A percentile compares a stretch with the other conserved stretches of the same genome.
These are phyloP conservation scores for Epicauta chinensis DNA, from an alignment of 1,140 invertebrate genomes.

Conservation along the genomic window DNA sequence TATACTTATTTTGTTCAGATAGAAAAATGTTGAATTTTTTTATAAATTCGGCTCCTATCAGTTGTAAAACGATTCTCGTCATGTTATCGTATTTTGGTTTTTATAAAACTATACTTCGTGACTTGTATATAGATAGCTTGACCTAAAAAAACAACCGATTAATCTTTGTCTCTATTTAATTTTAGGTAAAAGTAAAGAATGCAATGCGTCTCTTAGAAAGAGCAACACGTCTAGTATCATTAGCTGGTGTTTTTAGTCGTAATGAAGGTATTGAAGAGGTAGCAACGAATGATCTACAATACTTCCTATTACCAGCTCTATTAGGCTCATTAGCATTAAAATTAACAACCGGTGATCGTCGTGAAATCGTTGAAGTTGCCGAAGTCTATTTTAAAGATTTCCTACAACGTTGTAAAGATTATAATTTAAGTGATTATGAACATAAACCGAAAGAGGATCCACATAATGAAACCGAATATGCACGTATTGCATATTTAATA, in stretches of 20 bases:
- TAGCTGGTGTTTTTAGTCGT: slow-evolving; percentile 73
- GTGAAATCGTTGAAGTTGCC: slow-evolving; percentile 63
- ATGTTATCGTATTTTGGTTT: no score
- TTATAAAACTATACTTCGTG: no score
- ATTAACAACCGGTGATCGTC: slow-evolving; percentile 54
- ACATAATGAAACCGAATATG: slow-evolving; percentile 28
- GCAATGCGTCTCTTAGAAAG: slow-evolving; percentile 70
- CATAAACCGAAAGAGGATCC: slow-evolving; percentile 3
- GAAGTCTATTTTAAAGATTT: slow-evolving; percentile 85
- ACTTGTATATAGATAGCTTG: no score
- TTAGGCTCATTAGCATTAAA: slow-evolving; percentile 69
- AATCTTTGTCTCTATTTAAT: no score
- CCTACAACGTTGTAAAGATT: slow-evolving; percentile 69
- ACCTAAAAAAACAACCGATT: no score
- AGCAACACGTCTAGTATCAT: slow-evolving; percentile 68
- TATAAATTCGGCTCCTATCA: no score
- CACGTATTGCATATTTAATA: slow-evolving; percentile 43
- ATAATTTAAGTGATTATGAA: slow-evolving; percentile 59
- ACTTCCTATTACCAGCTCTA: slow-evolving; percentile 76
- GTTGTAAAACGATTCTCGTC: no score
- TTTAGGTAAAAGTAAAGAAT: slow-evolving; percentile 49
- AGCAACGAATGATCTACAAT: slow-evolving; percentile 76
- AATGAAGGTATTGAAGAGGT: slow-evolving; percentile 88
- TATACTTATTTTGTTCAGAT: slow-evolving; percentile 1
- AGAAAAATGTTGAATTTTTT: not conserved